Evolutionary conservation across 2,113 vertebrate genomes (phyloP), one percentile per base, ranked within the genome.

Genomic region (Rhombomys opimus): DNA sequence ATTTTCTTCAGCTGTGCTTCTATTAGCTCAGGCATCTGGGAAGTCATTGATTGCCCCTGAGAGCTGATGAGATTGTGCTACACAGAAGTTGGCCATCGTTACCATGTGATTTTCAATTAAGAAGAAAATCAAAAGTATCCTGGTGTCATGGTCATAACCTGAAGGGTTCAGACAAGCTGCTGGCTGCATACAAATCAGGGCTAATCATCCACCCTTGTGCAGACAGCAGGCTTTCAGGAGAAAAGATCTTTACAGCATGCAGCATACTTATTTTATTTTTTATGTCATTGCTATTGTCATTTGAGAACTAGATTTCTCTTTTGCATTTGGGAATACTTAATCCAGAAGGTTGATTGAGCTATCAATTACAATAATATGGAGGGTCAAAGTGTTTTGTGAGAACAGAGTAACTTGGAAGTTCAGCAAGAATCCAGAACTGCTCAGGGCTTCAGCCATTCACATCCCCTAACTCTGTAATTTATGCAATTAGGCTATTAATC

Each of bases 51-150:
- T 97, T 97, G 11, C 61, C 95, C 54, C 97, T 94, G 75, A 9
- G 41, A 95, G 91, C 97, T 97, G 95, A 97, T 95, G 38, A 92
- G 97, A 97, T 97, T 93, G 90, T 59, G 67, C 86, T 95, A 46
- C 87, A 93, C 2, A 27, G 52, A 96, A 95, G 92, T 97, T 97
- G 92, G 70, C 82, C 84, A 54, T 89, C 17, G 38, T 98, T 97
- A 72, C 87, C 94, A 80, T 90, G 63, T 95, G 92, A 96, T 98
- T 98, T 97, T 94, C 96, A 96, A 95, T 97, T 96, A 98, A 93
- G 96, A 97, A 97, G 46, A 84, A 97, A 97, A 97, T 95, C 93
- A 96, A 92, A 98, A 94, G 67, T 97, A 97, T 87, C 70, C 67
- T 81, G 77, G n/a, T 95, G 73, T 96, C 97, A 81, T 89, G 91